A percentile compares a stretch with the other conserved stretches of the same genome.
Evolutionary conservation across 2,888 invertebrate species (phyloP).

Genomic region (Rhogogaster chlorosoma): DNA sequence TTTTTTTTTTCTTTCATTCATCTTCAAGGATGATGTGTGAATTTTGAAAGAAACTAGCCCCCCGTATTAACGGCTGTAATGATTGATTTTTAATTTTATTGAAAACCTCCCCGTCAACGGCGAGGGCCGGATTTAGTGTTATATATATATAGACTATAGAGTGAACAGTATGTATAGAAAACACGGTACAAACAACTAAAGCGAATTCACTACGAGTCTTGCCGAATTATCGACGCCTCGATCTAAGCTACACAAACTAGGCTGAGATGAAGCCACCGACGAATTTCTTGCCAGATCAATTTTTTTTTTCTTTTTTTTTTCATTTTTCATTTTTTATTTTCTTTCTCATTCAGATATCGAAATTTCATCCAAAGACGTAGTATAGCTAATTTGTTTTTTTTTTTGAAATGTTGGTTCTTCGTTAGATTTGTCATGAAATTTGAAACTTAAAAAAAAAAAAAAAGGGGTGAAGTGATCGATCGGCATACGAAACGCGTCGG

Average conservation of each 20-base stretch:
- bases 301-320: slow-evolving; percentile 27
- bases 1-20: background rate
- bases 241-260: slow-evolving; percentile 71
- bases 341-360: slow-evolving; percentile 10
- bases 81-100: slow-evolving; percentile 9
- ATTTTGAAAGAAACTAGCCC: background rate
- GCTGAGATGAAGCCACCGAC: slow-evolving; percentile 63
- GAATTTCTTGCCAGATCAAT: slow-evolving; percentile 56
- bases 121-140: slow-evolving; percentile 19
- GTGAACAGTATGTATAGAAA: slow-evolving; percentile 66
- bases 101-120: slow-evolving; percentile 32
- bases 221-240: slow-evolving; percentile 68
- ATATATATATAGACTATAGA: slow-evolving; percentile 42
- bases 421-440: background rate
- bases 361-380: slow-evolving; percentile 23
- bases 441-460: background rate
- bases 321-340: slow-evolving; percentile 42
- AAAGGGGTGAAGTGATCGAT: background rate
- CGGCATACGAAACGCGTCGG: slow-evolving; percentile 1
- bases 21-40: background rate
- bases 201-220: slow-evolving; percentile 70
- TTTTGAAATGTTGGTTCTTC: slow-evolving; percentile 12
- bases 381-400: slow-evolving; percentile 23
- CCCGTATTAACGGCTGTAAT: background rate
- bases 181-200: slow-evolving; percentile 76